Conservation (phyloP, 2,113 vertebrate genomes). For the Mormyrus iriodes region DNA sequence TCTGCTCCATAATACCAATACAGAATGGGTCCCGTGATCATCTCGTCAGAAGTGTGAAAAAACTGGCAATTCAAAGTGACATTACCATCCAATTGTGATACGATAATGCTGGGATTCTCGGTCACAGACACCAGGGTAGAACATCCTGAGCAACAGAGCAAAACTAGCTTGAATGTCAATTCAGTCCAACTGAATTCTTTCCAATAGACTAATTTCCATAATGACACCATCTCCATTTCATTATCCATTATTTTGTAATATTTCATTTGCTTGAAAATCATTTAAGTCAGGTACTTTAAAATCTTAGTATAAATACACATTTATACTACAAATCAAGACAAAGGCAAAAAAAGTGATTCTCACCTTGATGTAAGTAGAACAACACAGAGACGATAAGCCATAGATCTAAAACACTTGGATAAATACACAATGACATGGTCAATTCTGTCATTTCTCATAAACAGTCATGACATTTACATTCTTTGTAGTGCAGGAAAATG, state of each 20-base stretch:
- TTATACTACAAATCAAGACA: background rate
- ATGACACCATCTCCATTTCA: background rate
- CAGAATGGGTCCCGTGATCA: slow-evolving; percentile 9
- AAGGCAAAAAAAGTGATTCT: background rate
- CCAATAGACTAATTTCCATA: background rate
- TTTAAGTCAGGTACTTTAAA: background rate
- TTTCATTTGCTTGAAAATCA: background rate
- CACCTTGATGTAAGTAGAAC: slow-evolving; percentile 37
- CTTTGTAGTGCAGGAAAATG: background rate
- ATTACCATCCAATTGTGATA: slow-evolving; percentile 21
- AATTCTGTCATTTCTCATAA: background rate
- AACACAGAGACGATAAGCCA: slow-evolving; percentile 18
- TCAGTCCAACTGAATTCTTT: background rate
- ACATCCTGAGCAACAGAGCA: slow-evolving; percentile 27
- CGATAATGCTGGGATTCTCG: slow-evolving; percentile 35
- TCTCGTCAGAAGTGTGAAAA: slow-evolving; percentile 23
- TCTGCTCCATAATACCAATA: slow-evolving; percentile 31
- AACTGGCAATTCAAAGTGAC: slow-evolving; percentile 35
- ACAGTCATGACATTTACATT: background rate
- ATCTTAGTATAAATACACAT: background rate
- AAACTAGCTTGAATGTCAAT: background rate
- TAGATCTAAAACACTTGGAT: background rate
- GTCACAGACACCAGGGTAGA: slow-evolving; percentile 22
- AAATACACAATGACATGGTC: background rate
- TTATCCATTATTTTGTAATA: background rate